Evolutionary conservation across 1,140 invertebrate genomes (phyloP), one percentile per base, ranked within the genome.

Genomic region (Epicauta chinensis): DNA sequence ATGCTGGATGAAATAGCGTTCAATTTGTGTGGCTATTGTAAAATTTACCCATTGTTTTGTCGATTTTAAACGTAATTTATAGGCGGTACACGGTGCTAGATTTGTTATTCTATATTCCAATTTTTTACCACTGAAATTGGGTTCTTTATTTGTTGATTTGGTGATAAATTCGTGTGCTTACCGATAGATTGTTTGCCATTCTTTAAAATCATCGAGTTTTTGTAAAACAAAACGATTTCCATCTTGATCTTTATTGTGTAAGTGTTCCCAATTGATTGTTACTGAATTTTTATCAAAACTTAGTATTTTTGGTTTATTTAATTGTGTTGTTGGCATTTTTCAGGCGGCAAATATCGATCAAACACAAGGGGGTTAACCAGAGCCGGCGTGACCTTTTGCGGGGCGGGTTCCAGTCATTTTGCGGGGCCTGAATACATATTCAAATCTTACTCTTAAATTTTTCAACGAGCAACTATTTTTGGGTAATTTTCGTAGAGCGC

Each of bases 51-150:
- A 64, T 7, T 43, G 48, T 11, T 15, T 30, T 17, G 52, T 45
- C 2, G 13, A 12, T 53, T 56, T 62, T 12, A 64, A 35, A 41
- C 62, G 34, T 38, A 67, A 67, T 16, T 52, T 48, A 39, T 64
- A 65, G 34, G 55, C 62, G 34, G 55, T 63, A 47, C 55, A 61
- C 1, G 60, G 62, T 12, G 60, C 57, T 15, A 67, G 52, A 41
- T 49, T 48, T 13, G 55, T 34, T 6, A 65, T 54, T 40, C 36
- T 58, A 23, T 41, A 56, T 32, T 43, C 29, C 5, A 46, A 56
- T 38, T 59, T 63, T 2, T 13, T 10, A 5, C 63, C 65, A 34
- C 64, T 64, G 44, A 44, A 60, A 23, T 5, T 5, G 0, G 7
- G 7, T 23, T 56, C 34, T 34, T 29, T 38, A 13, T 17, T 36